Conservation (phyloP, 2,888 invertebrate species). For the Microchrysa polita region DNA sequence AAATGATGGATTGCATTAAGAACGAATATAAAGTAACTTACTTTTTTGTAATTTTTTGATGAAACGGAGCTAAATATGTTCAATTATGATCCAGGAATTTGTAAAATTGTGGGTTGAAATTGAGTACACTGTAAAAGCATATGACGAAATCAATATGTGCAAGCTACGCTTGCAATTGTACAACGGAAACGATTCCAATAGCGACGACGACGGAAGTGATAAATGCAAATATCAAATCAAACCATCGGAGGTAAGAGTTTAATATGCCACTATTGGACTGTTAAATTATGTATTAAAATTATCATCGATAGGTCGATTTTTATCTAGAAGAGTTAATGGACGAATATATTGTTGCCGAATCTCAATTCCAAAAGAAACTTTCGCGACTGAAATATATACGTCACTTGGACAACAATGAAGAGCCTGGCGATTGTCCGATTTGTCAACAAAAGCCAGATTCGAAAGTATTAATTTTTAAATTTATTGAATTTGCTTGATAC, state of each 20-base stretch:
- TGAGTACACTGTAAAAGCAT: constrained; percentile 66
- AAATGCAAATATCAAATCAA: constrained; percentile 51
- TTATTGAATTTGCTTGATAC: not conserved
- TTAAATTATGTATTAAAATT: not conserved
- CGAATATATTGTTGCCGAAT: constrained; percentile 52
- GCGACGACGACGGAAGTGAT: constrained; percentile 53
- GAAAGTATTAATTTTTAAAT: constrained; percentile 59
- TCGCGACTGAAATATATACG: constrained; percentile 74
- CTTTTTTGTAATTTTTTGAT: not conserved
- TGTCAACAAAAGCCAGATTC: constrained; percentile 70
- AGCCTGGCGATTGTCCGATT: constrained; percentile 73
- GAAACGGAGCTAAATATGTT: not conserved
- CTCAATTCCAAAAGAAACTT: constrained; percentile 56
- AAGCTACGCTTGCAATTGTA: constrained; percentile 68
- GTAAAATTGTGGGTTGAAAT: constrained; percentile 63
- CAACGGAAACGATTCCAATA: constrained; percentile 12
- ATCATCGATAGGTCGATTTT: constrained; percentile 14
- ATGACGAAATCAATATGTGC: constrained; percentile 79
- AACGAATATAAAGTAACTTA: constrained; percentile 70
- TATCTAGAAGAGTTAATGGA: constrained; percentile 17
- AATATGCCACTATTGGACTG: not conserved
- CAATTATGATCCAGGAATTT: constrained; percentile 52
- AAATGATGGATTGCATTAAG: constrained; percentile 70
- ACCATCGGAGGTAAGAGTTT: constrained; percentile 52
- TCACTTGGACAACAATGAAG: constrained; percentile 69